A percentile compares a stretch with the other conserved stretches of the same genome.
These are phyloP conservation scores for Ptychobarbus kaznakovi DNA, from an alignment of 2,797 vertebrate genomes.

Conservation along the genomic window DNA sequence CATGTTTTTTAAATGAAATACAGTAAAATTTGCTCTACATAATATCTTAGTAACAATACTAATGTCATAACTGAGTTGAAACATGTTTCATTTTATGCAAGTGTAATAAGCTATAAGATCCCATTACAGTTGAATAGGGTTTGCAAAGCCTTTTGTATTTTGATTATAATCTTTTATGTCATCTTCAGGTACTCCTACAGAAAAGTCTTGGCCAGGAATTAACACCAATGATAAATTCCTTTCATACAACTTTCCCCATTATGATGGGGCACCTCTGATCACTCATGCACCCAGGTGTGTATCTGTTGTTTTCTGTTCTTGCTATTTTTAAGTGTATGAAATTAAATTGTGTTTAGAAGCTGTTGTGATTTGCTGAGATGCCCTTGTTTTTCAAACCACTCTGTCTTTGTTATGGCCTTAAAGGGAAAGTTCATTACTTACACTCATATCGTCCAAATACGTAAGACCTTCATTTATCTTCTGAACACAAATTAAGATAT, in stretches of 20 bases:
- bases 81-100: not conserved
- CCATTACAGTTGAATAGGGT: no score
- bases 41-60: not conserved
- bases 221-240: slow-evolving; percentile 80
- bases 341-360: not conserved
- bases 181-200: slow-evolving; percentile 79
- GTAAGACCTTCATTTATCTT: no score
- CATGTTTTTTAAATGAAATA: not conserved
- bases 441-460: no score
- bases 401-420: not conserved
- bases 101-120: no score
- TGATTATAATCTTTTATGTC: not conserved
- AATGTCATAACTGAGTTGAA: not conserved
- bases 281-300: slow-evolving; percentile 79
- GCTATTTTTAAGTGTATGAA: not conserved
- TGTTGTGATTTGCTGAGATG: not conserved
- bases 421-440: not conserved
- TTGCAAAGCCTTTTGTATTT: not conserved
- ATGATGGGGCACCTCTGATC: slow-evolving; percentile 79
- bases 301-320: not conserved
- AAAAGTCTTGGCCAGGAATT: slow-evolving; percentile 80
- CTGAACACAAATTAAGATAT: no score
- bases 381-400: not conserved
- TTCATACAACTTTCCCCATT: slow-evolving; percentile 80
- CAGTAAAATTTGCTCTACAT: not conserved